Percentiles rank a stretch among this genome's conserved stretches.
Evolutionary conservation across 1,140 invertebrate species (phyloP).

Genomic region (Bombus picipes): DNA sequence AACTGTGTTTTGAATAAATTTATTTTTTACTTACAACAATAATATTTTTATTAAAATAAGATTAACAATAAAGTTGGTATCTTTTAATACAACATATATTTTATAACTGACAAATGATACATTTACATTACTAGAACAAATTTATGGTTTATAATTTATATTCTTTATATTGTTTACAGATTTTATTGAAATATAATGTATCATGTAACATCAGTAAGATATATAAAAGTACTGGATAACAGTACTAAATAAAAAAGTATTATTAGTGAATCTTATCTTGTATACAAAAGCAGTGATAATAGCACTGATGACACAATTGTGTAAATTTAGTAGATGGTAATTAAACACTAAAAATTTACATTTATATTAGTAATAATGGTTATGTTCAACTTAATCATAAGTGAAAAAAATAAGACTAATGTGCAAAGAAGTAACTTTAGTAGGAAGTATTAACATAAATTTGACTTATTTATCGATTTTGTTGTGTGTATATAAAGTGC

Average conservation of each 20-base stretch:
- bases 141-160: slow-evolving; percentile 3
- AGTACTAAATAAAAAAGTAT: background rate
- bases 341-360: background rate
- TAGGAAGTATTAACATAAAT: background rate
- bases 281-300: background rate
- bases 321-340: background rate
- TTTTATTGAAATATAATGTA: background rate
- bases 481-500: slow-evolving; percentile 8
- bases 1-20: slow-evolving; percentile 19
- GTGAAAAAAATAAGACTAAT: background rate
- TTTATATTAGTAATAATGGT: background rate
- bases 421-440: slow-evolving; percentile 22
- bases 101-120: slow-evolving; percentile 16
- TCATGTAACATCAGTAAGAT: background rate
- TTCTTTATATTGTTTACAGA: background rate
- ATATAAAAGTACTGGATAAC: too few relatives aligned
- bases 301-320: background rate
- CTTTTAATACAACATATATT: slow-evolving; percentile 32
- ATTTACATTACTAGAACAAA: slow-evolving; percentile 1
- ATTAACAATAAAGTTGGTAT: slow-evolving; percentile 4
- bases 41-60: slow-evolving; percentile 7
- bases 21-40: slow-evolving; percentile 20
- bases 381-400: background rate
- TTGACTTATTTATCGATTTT: background rate
- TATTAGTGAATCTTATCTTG: background rate